Evolutionary conservation across 30 jellyfish, hydroid and myxozoan species (phyloP).

Genomic region (Mastigias papua): DNA sequence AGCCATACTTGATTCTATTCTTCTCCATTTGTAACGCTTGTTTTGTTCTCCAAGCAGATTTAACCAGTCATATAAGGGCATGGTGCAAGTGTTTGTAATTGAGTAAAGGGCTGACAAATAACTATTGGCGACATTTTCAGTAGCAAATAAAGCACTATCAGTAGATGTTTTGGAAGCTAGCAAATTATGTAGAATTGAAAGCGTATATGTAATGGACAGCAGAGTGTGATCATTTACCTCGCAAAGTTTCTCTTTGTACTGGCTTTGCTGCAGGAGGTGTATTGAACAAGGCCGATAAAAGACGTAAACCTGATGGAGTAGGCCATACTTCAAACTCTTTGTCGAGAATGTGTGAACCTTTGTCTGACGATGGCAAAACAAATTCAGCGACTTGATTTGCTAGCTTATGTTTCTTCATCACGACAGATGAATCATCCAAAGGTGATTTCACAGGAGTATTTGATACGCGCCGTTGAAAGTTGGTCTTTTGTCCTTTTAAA

Average conservation of each 20-base stretch:
- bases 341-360: background rate
- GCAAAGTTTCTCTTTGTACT: slow-evolving; percentile 10
- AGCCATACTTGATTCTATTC: too few species aligned
- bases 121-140: too few species aligned
- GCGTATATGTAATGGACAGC: background rate
- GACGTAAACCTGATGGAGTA: slow-evolving; percentile 67
- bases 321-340: slow-evolving; percentile 72
- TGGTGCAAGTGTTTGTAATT: too few species aligned
- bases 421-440: slow-evolving; percentile 13
- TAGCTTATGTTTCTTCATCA: slow-evolving; percentile 33
- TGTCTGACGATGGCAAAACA: slow-evolving; percentile 8
- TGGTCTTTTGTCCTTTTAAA: background rate
- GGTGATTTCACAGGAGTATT: slow-evolving; percentile 49
- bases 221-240: slow-evolving; percentile 1
- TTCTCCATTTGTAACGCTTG: too few species aligned
- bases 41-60: too few species aligned
- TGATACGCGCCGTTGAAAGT: slow-evolving; percentile 7
- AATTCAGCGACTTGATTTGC: slow-evolving; percentile 6
- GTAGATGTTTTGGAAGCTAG: too few species aligned
- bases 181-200: background rate
- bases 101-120: too few species aligned
- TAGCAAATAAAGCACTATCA: too few species aligned
- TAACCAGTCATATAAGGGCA: too few species aligned
- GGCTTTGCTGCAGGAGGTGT: slow-evolving; percentile 13
- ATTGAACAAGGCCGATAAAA: slow-evolving; percentile 33